Evolutionary conservation across 2,113 vertebrate genomes (phyloP).

Genomic region (Phocoena sinus): DNA sequence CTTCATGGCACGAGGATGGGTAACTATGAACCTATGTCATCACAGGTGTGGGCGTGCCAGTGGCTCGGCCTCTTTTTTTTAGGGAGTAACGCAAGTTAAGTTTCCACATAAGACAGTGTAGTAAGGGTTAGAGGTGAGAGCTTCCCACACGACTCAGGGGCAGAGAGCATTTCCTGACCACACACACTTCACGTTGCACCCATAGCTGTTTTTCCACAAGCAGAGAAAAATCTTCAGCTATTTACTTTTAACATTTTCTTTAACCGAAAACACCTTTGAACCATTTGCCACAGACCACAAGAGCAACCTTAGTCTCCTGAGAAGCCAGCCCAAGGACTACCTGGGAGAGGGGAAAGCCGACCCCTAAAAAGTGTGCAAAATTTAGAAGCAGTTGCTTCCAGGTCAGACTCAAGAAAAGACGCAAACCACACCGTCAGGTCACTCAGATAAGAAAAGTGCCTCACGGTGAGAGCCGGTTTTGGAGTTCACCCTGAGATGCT

Average conservation of each 20-base stretch:
- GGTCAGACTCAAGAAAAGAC: too few relatives aligned
- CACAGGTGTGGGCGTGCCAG: fast-evolving
- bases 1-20: fast-evolving
- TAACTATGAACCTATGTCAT: fast-evolving
- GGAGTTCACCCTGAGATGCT: background rate
- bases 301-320: fast-evolving
- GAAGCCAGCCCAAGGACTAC: background rate
- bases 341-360: background rate
- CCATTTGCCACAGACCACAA: background rate
- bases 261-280: background rate
- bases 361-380: fast-evolving
- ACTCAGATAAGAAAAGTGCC: background rate
- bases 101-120: fast-evolving
- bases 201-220: fast-evolving
- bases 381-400: fast-evolving
- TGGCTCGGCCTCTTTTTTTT: too few relatives aligned
- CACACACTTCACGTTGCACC: fast-evolving
- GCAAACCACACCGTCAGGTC: fast-evolving
- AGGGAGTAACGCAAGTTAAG: background rate
- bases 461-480: background rate
- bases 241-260: background rate
- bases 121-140: fast-evolving
- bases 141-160: fast-evolving
- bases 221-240: background rate
- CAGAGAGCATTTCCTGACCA: too few relatives aligned